Conservation (phyloP, 2,113 vertebrate genomes). For the Panthera tigris region DNA sequence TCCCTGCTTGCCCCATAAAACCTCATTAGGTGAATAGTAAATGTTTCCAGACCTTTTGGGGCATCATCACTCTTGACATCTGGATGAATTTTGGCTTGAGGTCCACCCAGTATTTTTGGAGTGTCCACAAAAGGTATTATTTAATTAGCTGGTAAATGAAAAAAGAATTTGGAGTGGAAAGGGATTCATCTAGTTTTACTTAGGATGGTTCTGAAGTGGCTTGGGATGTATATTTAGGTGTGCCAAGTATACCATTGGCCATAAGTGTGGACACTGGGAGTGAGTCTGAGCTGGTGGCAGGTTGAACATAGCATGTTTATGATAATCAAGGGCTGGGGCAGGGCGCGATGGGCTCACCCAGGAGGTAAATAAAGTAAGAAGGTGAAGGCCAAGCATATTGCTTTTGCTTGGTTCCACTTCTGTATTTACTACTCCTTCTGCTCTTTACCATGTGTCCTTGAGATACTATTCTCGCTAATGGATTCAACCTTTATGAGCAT, state of each 20-base stretch:
- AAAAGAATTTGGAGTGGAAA: neutral
- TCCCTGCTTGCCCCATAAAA: neutral
- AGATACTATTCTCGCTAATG: neutral
- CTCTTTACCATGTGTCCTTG: neutral
- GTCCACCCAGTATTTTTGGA: neutral
- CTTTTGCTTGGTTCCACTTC: neutral
- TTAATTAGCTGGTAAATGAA: neutral
- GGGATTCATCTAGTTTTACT: neutral
- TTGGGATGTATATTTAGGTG: neutral
- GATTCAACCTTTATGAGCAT: neutral
- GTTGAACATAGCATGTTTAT: neutral
- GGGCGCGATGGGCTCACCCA: neutral
- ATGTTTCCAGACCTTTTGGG: neutral
- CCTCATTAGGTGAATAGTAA: neutral
- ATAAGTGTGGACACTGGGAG: neutral
- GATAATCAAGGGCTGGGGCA: too few relatives aligned
- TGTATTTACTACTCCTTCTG: neutral
- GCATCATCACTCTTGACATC: neutral
- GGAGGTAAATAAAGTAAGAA: neutral
- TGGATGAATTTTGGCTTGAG: neutral
- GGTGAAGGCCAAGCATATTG: neutral
- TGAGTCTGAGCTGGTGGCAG: neutral
- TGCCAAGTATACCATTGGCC: neutral
- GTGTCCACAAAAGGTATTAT: neutral
- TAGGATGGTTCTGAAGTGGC: neutral